Percentiles rank a stretch among this genome's conserved stretches.
Evolutionary conservation across 1,140 invertebrate genomes (phyloP).

Genomic region (Dolichoris vasculosae): DNA sequence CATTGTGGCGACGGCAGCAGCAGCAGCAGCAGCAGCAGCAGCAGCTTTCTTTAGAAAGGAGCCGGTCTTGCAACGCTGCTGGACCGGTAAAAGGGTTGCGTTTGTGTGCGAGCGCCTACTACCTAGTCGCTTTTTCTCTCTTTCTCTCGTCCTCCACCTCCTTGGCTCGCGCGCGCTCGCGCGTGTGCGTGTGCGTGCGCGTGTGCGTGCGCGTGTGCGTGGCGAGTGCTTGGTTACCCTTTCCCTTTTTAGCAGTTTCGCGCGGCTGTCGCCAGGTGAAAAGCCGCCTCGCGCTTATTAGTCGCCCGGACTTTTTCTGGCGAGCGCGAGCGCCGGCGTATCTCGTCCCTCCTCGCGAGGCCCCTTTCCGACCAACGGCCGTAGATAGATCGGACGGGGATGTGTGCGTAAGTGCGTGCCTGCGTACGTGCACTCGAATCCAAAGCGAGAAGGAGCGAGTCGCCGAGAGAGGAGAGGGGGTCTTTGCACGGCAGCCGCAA

Average conservation of each 20-base stretch:
- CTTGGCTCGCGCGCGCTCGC: neutral
- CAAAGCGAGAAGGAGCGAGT: neutral
- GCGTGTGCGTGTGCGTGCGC: neutral
- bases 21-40: constrained; percentile 7
- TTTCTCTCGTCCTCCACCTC: constrained; percentile 6
- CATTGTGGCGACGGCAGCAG: constrained; percentile 22
- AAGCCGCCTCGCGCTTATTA: constrained; percentile 43
- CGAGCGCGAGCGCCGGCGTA: neutral
- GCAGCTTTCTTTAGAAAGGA: constrained; percentile 50
- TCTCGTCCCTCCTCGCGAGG: neutral
- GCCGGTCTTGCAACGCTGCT: constrained; percentile 49
- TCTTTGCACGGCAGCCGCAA: neutral
- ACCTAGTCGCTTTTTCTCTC: constrained; percentile 4
- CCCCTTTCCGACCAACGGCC: neutral
- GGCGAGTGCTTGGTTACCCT: constrained; percentile 30
- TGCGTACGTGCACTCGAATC: too few relatives aligned
- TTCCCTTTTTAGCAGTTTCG: constrained; percentile 3
- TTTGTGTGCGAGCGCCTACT: neutral
- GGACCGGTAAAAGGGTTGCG: constrained; percentile 34
- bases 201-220: neutral
- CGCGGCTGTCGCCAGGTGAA: constrained; percentile 49
- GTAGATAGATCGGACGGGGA: neutral
- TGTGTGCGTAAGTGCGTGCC: neutral
- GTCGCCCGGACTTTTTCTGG: constrained; percentile 18
- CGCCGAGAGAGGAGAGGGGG: neutral